Conservation (phyloP, 2,888 invertebrate genomes). For the Cylindroiulus punctatus region DNA sequence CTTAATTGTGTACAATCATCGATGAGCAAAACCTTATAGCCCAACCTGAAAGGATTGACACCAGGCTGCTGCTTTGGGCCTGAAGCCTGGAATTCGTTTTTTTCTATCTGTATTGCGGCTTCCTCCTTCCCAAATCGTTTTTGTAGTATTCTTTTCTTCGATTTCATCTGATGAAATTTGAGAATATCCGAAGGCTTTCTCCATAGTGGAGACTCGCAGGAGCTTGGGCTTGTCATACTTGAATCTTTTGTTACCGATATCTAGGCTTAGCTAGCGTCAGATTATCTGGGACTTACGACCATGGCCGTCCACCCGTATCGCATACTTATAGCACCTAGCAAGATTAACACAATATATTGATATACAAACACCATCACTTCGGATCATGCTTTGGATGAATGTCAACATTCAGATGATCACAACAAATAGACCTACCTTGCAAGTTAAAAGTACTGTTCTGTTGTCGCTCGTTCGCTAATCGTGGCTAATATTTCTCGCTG, state of each 20-base stretch:
- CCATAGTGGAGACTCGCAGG: slow-evolving; percentile 40
- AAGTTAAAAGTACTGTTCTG: too few relatives aligned
- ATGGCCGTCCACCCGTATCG: background rate
- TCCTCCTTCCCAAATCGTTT: slow-evolving; percentile 39
- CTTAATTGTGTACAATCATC: background rate
- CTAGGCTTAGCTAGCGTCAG: too few relatives aligned
- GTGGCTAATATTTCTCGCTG: too few relatives aligned
- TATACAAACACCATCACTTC: too few relatives aligned
- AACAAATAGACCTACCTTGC: too few relatives aligned
- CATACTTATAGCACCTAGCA: too few relatives aligned
- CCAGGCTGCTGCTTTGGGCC: background rate
- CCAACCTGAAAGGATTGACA: slow-evolving; percentile 43
- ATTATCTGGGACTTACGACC: too few relatives aligned
- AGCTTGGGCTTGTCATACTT: background rate
- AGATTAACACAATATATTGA: too few relatives aligned
- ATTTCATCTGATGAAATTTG: slow-evolving; percentile 48
- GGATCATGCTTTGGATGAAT: too few relatives aligned
- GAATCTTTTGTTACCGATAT: too few relatives aligned
- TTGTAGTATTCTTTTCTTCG: slow-evolving; percentile 20
- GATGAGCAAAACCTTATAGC: background rate
- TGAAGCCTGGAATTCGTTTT: background rate
- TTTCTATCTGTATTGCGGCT: background rate
- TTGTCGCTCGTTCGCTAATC: too few relatives aligned
- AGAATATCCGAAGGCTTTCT: slow-evolving; percentile 53
- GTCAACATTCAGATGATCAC: too few relatives aligned